A percentile compares a stretch with the other conserved stretches of the same genome.
These are phyloP conservation scores for Globodera rostochiensis DNA, from an alignment of 1,140 invertebrate genomes.

Conservation along the genomic window DNA sequence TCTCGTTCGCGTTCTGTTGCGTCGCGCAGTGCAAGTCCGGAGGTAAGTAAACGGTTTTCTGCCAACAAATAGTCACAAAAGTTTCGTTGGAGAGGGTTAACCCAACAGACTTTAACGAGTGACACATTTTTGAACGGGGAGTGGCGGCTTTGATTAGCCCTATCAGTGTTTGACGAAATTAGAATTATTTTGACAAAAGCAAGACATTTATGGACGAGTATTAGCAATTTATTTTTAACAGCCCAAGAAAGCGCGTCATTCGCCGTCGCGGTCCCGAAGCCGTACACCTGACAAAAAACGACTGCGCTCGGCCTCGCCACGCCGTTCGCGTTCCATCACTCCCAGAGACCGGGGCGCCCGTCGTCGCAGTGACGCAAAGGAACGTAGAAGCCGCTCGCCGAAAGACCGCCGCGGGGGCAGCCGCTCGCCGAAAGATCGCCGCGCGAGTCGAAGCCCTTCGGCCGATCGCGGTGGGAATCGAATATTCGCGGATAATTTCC, in stretches of 20 bases:
- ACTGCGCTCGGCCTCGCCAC: constrained; percentile 3
- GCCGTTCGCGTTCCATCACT: constrained; percentile 31
- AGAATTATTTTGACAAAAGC: background rate
- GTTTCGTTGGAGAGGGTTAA: background rate
- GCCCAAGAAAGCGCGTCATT: constrained; percentile 21
- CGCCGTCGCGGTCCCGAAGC: constrained; percentile 31
- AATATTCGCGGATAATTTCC: background rate
- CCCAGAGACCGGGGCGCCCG: constrained; percentile 4
- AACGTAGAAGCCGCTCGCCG: background rate
- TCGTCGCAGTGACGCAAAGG: background rate
- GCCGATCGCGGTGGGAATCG: background rate
- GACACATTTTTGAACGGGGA: background rate
- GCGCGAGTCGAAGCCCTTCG: background rate
- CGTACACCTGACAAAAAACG: constrained; percentile 7
- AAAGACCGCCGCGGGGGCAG: background rate
- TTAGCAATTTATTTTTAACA: background rate
- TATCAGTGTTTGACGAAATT: background rate
- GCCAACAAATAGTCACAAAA: too few species aligned
- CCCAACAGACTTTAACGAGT: background rate
- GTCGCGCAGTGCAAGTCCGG: constrained; percentile 6
- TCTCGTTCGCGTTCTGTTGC: constrained; percentile 27
- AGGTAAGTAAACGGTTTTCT: background rate
- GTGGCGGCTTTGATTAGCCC: background rate
- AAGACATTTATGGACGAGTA: background rate
- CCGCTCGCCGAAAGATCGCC: background rate